Evolutionary conservation across 2,113 vertebrate species (phyloP).

Genomic region (Meleagris gallopavo): DNA sequence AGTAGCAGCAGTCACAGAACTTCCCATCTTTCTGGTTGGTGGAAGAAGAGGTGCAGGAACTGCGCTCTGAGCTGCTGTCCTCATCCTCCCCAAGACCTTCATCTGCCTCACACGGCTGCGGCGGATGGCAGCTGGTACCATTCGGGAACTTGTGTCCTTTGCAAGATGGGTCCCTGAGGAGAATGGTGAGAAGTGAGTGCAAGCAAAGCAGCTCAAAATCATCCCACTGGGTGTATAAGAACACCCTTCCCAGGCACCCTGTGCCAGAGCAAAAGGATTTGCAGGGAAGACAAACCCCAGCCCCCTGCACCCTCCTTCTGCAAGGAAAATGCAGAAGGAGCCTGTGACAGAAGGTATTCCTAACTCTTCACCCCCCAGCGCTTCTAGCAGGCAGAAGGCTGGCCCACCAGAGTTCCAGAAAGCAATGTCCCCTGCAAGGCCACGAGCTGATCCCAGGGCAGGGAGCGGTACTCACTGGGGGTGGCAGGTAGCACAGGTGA

Average conservation of each 20-base stretch:
- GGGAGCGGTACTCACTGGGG: slow-evolving; percentile 40
- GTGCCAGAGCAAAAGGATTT: background rate
- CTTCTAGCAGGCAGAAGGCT: slow-evolving; percentile 6
- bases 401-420: background rate
- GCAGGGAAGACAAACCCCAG: background rate
- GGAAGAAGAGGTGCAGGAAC: slow-evolving; percentile 97
- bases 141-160: slow-evolving; percentile 96
- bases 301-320: background rate
- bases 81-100: slow-evolving; percentile 94
- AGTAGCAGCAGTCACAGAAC: slow-evolving; percentile 99
- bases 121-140: slow-evolving; percentile 88
- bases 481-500: slow-evolving; percentile 17
- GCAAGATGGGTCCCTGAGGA: slow-evolving; percentile 90
- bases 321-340: background rate
- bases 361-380: background rate
- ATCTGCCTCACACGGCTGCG: slow-evolving; percentile 88
- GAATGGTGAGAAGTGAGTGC: background rate
- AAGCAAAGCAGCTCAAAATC: background rate
- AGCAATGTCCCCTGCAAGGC: background rate
- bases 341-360: background rate
- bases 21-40: slow-evolving; percentile 98
- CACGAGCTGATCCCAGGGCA: slow-evolving; percentile 20
- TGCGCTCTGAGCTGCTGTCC: slow-evolving; percentile 98
- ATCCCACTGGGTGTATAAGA: background rate
- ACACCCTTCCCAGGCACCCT: background rate